phyloP scores from a whole-genome alignment of 2,113 vertebrate genomes.

The Nicator chloris region DNA sequence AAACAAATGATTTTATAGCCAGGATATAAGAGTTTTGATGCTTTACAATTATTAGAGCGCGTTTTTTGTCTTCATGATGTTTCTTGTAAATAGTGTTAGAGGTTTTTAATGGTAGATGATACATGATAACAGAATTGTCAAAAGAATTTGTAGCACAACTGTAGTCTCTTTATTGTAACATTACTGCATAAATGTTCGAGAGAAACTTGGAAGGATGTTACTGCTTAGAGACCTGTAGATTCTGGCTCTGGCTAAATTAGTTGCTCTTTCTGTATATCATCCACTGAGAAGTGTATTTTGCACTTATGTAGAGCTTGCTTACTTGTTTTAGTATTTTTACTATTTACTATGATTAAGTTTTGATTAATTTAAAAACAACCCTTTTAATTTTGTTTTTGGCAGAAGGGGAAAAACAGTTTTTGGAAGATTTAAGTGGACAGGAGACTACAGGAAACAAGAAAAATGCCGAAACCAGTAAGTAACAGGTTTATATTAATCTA shows the following conservation, averaged over 20 bases:
- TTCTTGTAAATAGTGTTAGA: neutral
- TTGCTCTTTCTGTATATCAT: neutral
- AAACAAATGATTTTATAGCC: neutral
- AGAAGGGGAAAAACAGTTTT: neutral
- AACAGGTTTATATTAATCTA: neutral
- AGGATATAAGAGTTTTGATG: neutral
- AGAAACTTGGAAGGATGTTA: neutral
- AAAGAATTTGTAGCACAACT: neutral
- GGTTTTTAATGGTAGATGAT: neutral
- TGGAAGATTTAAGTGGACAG: neutral
- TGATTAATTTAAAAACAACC: neutral
- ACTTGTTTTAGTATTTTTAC: neutral
- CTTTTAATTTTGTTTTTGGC: constrained; percentile 18
- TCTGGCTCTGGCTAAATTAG: neutral
- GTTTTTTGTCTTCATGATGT: neutral
- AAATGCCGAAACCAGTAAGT: constrained; percentile 73
- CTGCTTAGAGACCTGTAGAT: neutral
- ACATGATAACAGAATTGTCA: neutral
- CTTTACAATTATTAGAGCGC: neutral
- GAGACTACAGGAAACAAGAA: neutral
- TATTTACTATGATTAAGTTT: neutral
- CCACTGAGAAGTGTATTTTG: neutral
- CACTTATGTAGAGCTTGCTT: neutral
- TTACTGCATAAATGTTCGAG: neutral
- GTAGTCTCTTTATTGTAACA: neutral